Conservation (phyloP, 2,888 invertebrate genomes). For the Drosophila phalerata region DNA sequence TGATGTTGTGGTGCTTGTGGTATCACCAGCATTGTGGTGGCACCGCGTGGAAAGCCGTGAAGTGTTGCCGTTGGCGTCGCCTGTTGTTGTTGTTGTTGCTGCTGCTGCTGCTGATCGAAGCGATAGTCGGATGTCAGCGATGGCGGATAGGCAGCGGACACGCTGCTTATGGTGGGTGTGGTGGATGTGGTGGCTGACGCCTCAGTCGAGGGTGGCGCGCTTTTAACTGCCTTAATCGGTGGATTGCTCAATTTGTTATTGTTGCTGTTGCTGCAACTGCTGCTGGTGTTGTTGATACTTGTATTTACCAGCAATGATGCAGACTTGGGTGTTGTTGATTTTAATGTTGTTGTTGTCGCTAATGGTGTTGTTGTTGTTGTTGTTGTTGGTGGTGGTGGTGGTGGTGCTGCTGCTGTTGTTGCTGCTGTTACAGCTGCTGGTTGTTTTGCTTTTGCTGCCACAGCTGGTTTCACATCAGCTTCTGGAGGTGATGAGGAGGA, state of each 20-base stretch:
- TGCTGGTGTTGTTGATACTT: conserved; percentile 34
- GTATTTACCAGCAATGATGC: conserved; percentile 29
- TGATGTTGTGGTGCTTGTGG: conserved; percentile 65
- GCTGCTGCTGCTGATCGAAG: conserved; percentile 59
- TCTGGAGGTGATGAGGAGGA: conserved; percentile 11
- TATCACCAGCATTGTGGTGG: conserved; percentile 58
- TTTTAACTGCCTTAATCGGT: conserved; percentile 73
- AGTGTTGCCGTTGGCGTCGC: conserved; percentile 38
- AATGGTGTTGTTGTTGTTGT: conserved; percentile 23
- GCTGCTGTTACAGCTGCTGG: conserved; percentile 22
- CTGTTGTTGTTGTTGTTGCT: conserved; percentile 49
- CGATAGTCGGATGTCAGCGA: conserved; percentile 65
- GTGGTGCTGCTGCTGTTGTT: conserved; percentile 16
- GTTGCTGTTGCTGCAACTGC: conserved; percentile 11
- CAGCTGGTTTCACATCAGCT: conserved; percentile 66
- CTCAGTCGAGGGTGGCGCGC: conserved; percentile 69
- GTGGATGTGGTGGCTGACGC: conserved; percentile 69
- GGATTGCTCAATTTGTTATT: conserved; percentile 68
- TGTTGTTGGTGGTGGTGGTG: conserved; percentile 28
- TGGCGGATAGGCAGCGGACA: conserved; percentile 57
- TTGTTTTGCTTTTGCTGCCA: conserved; percentile 28
- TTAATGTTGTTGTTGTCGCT: conserved; percentile 24
- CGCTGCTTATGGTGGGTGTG: conserved; percentile 72
- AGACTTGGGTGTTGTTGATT: conserved; percentile 40
- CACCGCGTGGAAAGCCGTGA: conserved; percentile 58